Evolutionary conservation across 2,888 invertebrate species (phyloP).

Genomic region (Epirrhoe alternata): DNA sequence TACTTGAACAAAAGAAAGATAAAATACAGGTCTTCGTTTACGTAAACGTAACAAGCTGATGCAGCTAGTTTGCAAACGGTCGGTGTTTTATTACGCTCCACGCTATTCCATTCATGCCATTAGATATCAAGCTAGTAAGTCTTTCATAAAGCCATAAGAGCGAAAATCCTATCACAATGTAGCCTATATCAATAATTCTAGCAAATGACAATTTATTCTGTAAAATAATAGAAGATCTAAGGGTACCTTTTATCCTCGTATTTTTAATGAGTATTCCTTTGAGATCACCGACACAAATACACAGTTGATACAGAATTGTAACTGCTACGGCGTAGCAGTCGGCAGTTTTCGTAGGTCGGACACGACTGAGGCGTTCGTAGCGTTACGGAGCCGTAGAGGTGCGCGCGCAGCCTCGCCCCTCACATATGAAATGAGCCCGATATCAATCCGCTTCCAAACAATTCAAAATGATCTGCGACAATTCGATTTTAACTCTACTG

Average conservation of each 20-base stretch:
- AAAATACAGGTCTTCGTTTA: background rate
- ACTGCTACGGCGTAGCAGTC: slow-evolving; percentile 76
- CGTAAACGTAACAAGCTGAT: slow-evolving; percentile 24
- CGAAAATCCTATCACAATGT: slow-evolving; percentile 38
- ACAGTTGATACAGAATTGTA: slow-evolving; percentile 50
- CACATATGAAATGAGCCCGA: slow-evolving; percentile 76
- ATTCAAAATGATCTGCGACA: slow-evolving; percentile 68
- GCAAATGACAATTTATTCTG: slow-evolving; percentile 2
- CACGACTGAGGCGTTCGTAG: slow-evolving; percentile 76
- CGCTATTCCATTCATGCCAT: slow-evolving; percentile 38
- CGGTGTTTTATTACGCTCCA: slow-evolving; percentile 31
- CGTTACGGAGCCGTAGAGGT: slow-evolving; percentile 64
- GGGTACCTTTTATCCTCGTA: slow-evolving; percentile 52
- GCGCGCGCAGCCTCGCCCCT: slow-evolving; percentile 83
- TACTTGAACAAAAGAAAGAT: background rate
- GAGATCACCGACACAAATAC: slow-evolving; percentile 61
- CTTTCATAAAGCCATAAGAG: slow-evolving; percentile 40
- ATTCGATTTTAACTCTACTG: slow-evolving; percentile 56
- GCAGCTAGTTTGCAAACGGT: slow-evolving; percentile 29
- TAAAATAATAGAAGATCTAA: slow-evolving; percentile 12
- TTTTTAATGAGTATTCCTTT: slow-evolving; percentile 48
- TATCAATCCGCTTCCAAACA: slow-evolving; percentile 76
- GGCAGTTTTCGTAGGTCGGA: slow-evolving; percentile 68
- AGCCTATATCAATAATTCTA: slow-evolving; percentile 34
- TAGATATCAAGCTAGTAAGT: slow-evolving; percentile 30